Evolutionary conservation across 2,113 vertebrate genomes (phyloP).

Genomic region (Corythaeola cristata): DNA sequence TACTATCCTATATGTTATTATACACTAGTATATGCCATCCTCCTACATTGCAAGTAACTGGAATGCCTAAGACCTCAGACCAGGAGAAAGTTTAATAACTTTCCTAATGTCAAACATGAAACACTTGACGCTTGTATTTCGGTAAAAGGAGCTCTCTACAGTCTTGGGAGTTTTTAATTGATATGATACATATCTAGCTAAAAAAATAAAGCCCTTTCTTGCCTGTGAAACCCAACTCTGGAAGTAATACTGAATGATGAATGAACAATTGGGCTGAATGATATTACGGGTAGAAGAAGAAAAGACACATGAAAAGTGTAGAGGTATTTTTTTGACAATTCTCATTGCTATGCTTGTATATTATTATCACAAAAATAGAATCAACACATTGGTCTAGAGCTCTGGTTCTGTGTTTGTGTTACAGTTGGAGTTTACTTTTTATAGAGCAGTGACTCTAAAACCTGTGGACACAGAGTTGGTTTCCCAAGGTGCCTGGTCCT

Average conservation of each 20-base stretch:
- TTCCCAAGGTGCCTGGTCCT: background rate
- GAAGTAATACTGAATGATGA: background rate
- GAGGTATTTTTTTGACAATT: background rate
- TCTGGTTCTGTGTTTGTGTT: background rate
- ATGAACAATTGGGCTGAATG: background rate
- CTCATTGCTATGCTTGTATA: background rate
- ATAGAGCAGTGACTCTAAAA: background rate
- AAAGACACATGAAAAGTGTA: background rate
- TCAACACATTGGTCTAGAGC: background rate
- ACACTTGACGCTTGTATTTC: background rate
- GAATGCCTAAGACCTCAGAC: background rate
- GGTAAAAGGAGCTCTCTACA: background rate
- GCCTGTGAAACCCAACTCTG: background rate
- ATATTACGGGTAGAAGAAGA: background rate
- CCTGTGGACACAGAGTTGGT: background rate
- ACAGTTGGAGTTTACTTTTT: background rate
- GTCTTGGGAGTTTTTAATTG: background rate
- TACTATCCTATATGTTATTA: background rate
- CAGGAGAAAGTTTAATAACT: background rate
- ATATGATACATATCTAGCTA: background rate
- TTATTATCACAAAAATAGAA: background rate
- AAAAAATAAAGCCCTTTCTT: background rate
- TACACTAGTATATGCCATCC: background rate
- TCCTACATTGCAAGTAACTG: background rate
- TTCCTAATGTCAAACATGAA: background rate